These are phyloP conservation scores for Halictus rubicundus DNA, from an alignment of 1,140 invertebrate genomes.

Conservation along the genomic window DNA sequence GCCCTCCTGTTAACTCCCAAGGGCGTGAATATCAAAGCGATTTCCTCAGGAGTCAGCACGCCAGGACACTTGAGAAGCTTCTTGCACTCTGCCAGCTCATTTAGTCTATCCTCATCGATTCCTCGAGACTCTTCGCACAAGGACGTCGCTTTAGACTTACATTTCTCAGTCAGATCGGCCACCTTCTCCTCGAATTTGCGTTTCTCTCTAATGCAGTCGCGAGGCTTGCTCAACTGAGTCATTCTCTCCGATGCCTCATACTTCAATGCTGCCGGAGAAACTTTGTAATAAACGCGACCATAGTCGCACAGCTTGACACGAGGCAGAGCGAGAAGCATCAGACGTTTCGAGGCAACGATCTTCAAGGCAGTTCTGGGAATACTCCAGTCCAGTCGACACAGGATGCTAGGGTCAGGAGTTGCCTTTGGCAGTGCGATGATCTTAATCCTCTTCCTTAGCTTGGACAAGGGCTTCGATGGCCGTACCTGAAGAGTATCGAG, in stretches of 20 bases:
- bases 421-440: constrained; percentile 31
- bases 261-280: constrained; percentile 43
- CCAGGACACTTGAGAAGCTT: constrained; percentile 48
- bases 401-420: constrained; percentile 7
- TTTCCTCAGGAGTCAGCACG: constrained; percentile 48
- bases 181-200: not conserved
- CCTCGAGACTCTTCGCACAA: not conserved
- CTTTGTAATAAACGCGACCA: constrained; percentile 40
- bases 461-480: constrained; percentile 46
- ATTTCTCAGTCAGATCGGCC: no score
- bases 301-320: not conserved
- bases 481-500: constrained; percentile 36
- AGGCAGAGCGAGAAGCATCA: constrained; percentile 46
- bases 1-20: constrained; percentile 49
- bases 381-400: not conserved
- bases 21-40: constrained; percentile 43
- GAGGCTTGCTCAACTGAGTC: constrained; percentile 43
- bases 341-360: constrained; percentile 37
- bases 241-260: constrained; percentile 55
- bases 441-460: constrained; percentile 49
- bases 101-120: constrained; percentile 7
- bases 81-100: constrained; percentile 32
- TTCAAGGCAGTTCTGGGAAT: constrained; percentile 55
- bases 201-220: not conserved
- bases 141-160: no score